Conservation (phyloP, 2,888 invertebrate species). For the Cantharis rustica region DNA sequence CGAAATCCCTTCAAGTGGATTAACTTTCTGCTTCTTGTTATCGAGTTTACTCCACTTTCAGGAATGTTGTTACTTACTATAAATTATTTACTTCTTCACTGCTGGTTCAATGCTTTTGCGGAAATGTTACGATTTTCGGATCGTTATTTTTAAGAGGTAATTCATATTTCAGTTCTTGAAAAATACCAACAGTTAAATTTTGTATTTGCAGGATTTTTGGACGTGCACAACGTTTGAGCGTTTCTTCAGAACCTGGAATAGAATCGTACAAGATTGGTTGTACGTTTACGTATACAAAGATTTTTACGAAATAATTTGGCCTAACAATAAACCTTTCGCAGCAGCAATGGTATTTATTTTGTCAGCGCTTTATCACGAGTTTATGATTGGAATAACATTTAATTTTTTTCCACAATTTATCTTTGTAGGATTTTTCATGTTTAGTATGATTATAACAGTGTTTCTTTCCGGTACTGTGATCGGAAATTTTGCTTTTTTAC, state of each 20-base stretch:
- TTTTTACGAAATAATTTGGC: constrained; percentile 54
- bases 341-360: constrained; percentile 69
- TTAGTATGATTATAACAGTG: too few species aligned
- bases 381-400: constrained; percentile 76
- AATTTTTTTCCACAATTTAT: constrained; percentile 49
- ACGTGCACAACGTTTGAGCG: constrained; percentile 78
- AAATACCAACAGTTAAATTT: background rate
- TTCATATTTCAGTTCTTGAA: background rate
- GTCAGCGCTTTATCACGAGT: constrained; percentile 88
- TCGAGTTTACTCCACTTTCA: background rate
- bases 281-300: constrained; percentile 88
- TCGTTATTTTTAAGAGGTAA: background rate
- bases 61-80: background rate
- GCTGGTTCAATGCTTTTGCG: background rate
- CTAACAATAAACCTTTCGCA: constrained; percentile 56
- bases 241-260: constrained; percentile 93
- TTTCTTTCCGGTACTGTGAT: too few species aligned
- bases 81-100: background rate
- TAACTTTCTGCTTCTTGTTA: background rate
- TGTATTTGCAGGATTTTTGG: constrained; percentile 84
- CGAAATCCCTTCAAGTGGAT: background rate
- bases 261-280: constrained; percentile 93
- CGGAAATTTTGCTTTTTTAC: background rate
- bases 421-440: too few species aligned
- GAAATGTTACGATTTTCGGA: background rate